Evolutionary conservation across 2,888 invertebrate species (phyloP), one percentile per base, ranked within the genome.

Genomic region (Thelaira solivaga): DNA sequence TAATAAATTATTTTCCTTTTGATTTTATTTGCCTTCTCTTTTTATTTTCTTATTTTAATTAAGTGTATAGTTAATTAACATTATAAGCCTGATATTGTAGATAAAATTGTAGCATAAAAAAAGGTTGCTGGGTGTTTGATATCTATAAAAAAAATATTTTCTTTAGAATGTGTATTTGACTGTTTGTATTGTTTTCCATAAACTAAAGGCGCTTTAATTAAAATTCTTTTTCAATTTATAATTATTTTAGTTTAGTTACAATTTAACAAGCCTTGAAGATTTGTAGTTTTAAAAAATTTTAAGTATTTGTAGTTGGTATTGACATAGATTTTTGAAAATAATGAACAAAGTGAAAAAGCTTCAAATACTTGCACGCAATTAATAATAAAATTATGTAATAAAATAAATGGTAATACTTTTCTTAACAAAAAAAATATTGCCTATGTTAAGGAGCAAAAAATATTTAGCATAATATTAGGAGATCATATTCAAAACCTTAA

Each of bases 41-140:
- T 43, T 34, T 29, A 18, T 31, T n/a, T 31, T 67, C 57, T 41
- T 81, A 76, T 82, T 80, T 82, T 84, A 85, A 85, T 85, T 84
- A 83, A 82, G 80, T 81, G 82, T 75, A 81, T 82, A 83, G 82
- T 84, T 83, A 84, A 85, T 84, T 83, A 85, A 82, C 81, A 76
- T 82, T 36, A 57, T 64, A 51, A 68, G 73, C 49, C 61, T 57
- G 26, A 67, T 67, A 61, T 67, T 61, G 29, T 20, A 29, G 24
- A 31, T 41, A 11, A 34, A 29, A 39, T n/a, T n/a, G n/a, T 16
- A 41, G 31, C 39, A 45, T 36, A 55, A 45, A 4, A 43, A 53
- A 16, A 45, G 13, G 5, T 67, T 55, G 7, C 51, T 64, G 51
- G 10, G 18, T 24, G 24, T n/a, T 16, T 13, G 1, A 16, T 39